A percentile compares a stretch with the other conserved stretches of the same genome.
Evolutionary conservation across 2,797 vertebrate genomes (phyloP).

Genomic region (Macropodus opercularis): DNA sequence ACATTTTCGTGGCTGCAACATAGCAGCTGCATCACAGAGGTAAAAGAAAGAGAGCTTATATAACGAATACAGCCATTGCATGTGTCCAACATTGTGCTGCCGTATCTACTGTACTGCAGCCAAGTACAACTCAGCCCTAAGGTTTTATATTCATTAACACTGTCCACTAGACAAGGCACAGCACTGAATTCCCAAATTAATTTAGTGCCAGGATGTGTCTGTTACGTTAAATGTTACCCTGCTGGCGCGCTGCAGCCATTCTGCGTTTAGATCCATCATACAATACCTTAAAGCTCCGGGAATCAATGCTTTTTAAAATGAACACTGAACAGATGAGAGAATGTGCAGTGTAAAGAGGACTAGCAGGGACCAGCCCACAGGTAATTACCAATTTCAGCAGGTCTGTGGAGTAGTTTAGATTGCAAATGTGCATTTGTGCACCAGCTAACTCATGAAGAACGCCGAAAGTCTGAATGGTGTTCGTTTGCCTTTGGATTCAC

Average conservation of each 20-base stretch:
- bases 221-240: conserved; percentile 43
- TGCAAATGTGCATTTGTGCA: neutral
- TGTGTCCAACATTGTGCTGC: conserved; percentile 34
- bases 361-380: neutral
- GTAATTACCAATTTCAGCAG: conserved; percentile 16
- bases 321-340: conserved; percentile 12
- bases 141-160: conserved; percentile 56
- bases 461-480: no score
- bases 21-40: conserved; percentile 27
- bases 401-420: conserved; percentile 1
- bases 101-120: conserved; percentile 41
- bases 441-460: no score
- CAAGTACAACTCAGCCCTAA: conserved; percentile 48
- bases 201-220: conserved; percentile 43
- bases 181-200: conserved; percentile 41
- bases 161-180: conserved; percentile 45
- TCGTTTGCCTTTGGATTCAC: no score
- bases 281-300: conserved; percentile 5
- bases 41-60: conserved; percentile 38
- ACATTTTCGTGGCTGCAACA: conserved; percentile 7
- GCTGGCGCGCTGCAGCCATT: conserved; percentile 30
- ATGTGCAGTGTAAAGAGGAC: neutral
- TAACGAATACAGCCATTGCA: conserved; percentile 48
- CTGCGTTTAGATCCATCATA: conserved; percentile 25
- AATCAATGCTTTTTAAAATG: conserved; percentile 26